These are phyloP conservation scores for Hanleya hanleyi DNA, from an alignment of 2,888 invertebrate genomes.

Conservation along the genomic window DNA sequence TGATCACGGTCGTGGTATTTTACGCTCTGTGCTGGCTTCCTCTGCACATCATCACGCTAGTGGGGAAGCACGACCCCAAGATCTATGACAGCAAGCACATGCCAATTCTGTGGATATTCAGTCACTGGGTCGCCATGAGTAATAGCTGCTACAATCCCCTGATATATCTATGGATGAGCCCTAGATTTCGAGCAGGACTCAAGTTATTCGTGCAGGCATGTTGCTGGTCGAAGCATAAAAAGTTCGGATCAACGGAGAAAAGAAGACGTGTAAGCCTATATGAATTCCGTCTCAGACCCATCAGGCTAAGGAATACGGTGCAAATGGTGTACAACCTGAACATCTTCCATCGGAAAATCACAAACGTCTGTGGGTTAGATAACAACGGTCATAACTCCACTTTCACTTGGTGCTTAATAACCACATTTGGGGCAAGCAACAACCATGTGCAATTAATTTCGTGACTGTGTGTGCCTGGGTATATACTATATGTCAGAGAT, in stretches of 20 bases:
- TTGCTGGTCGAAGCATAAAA: neutral
- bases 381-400: no score
- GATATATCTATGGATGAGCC: constrained; percentile 55
- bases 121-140: constrained; percentile 55
- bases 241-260: neutral
- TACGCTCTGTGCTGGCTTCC: constrained; percentile 57
- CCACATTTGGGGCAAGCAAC: no score
- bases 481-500: no score
- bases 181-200: constrained; percentile 50
- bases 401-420: no score
- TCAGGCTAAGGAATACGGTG: no score
- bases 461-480: no score
- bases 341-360: no score
- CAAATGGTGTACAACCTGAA: no score
- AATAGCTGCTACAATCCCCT: constrained; percentile 55
- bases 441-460: no score
- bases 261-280: neutral
- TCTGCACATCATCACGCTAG: constrained; percentile 45
- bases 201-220: constrained; percentile 29
- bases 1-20: constrained; percentile 54
- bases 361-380: no score
- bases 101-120: constrained; percentile 48
- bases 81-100: constrained; percentile 47
- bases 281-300: neutral
- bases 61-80: constrained; percentile 44